A percentile compares a stretch with the other conserved stretches of the same genome.
Conservation (phyloP, 2,797 vertebrate species). For the Syngnathus acus region DNA sequence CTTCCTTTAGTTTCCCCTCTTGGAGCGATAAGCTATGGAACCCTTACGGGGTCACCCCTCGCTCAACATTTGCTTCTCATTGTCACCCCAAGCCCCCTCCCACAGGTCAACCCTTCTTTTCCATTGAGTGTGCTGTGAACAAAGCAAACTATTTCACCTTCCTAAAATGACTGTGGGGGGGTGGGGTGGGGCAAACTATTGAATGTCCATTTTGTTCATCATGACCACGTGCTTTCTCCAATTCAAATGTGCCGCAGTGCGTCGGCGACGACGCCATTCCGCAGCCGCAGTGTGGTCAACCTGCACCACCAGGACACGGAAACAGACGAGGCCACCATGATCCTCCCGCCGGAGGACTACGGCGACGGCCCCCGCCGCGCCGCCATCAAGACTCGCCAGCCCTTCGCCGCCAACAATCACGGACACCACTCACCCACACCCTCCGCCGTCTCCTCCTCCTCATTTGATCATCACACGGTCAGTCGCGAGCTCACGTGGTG, state of each 20-base stretch:
- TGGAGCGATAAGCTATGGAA: conserved; percentile 40
- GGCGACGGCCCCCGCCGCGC: conserved; percentile 40
- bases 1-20: conserved; percentile 52
- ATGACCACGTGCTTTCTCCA: neutral
- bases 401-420: conserved; percentile 27
- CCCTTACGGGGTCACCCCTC: conserved; percentile 31
- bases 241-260: conserved; percentile 42
- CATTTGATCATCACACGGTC: conserved; percentile 49
- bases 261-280: conserved; percentile 58
- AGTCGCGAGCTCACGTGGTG: conserved; percentile 22
- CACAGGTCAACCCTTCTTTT: neutral
- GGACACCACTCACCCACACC: conserved; percentile 43
- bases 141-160: neutral
- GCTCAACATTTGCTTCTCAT: conserved; percentile 45
- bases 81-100: neutral
- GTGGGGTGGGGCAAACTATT: neutral
- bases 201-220: neutral
- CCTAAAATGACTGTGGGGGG: too few species aligned
- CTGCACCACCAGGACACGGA: conserved; percentile 77
- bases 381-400: conserved; percentile 22
- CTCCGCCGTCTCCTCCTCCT: conserved; percentile 41
- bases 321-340: conserved; percentile 72
- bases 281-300: conserved; percentile 86
- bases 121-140: too few species aligned
- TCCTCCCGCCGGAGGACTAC: conserved; percentile 87